Base-by-base conservation (phyloP, 2,113 vertebrate genomes). In the Eudyptes chrysolophus region DNA sequence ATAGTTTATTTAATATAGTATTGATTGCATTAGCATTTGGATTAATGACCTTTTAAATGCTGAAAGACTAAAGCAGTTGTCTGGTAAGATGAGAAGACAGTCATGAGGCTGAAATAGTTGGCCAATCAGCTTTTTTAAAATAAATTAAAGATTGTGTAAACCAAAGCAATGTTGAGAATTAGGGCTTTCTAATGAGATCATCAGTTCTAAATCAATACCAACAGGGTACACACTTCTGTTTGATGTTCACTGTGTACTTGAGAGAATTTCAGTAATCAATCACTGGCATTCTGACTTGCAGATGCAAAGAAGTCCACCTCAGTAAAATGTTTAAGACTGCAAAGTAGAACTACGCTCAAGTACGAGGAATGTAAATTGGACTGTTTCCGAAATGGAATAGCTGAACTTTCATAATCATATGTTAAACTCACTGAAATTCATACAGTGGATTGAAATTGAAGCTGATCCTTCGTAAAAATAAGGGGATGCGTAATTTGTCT, bases 21-120 rank as follows among this genome's bases (percentile, higher is more conserved):
- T 98, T 97, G 96, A 98, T 98, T 97, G 76, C 89, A 98, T 98
- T 97, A 98, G 78, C 94, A 98, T 98, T 97, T 98, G 91, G 92
- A 98, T 98, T 98, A 98, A 98, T 97, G 95, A 93, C 57, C 84
- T 97, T 98, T 97, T 97, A 97, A 98, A 97, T 95, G 87, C 61
- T 86, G 69, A 95, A 87, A 94, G 89, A 96, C 80, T 92, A 90
- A 97, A 97, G 66, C 36, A 95, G 70, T 58, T 80, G 70, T 94
- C 78, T 96, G 20, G 4, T 79, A 93, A 92, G 65, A 87, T 0
- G 38, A 82, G 83, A 84, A 91, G 90, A 97, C 69, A 95, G 92
- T 79, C 91, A 29, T 42, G 84, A 86, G 79, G 95, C 74, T 93
- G 72, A 88, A 97, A 78, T 70, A 95, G 55, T 85, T 97, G 90